Evolutionary conservation across 2,113 vertebrate species (phyloP), one percentile per base, ranked within the genome.

Genomic region (Percopsis transmontana): DNA sequence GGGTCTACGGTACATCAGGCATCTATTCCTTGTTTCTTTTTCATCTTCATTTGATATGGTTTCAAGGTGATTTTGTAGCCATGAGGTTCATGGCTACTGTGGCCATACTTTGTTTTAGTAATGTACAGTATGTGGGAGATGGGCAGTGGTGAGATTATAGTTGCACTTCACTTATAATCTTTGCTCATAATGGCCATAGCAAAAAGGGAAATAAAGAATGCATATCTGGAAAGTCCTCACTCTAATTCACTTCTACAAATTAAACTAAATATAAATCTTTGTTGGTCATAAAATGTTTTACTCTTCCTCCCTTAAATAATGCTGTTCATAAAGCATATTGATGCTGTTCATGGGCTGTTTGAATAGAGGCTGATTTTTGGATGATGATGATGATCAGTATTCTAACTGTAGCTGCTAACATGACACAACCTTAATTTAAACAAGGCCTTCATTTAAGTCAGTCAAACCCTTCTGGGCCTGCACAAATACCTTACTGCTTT

Each of bases 171-270:
- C 20, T 82, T 79, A 79, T 79, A 79, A 77, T 68, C 66, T 69
- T 45, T 76, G 64, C 71, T 82, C 63, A 82, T 74, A 76, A 76
- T 76, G 52, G 52, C 67, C 21, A 61, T 18, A 79, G 51, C 72
- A 72, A 79, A 87, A 79, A 63, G 52, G 69, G 70, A 83, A 80
- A 41, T 54, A 66, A 16, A 55, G 53, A 41, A 71, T 77, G 51
- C 66, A 51, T 59, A 77, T 57, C 20, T 80, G 86, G 83, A 89
- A 89, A 89, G 71, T 80, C 84, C 88, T 80, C 70, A 18, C 41
- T 75, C 42, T 53, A 52, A 33, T 57, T 68, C 18, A 66, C 27
- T 56, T 62, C 20, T 76, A 45, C 51, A 64, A 45, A 45, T 55
- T 16, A 68, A 56, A 61, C 27, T 61, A 24, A 12, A 24, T 19